Evolutionary conservation across 2,888 invertebrate genomes (phyloP), one percentile per base, ranked within the genome.

Genomic region (Oligia latruncula): DNA sequence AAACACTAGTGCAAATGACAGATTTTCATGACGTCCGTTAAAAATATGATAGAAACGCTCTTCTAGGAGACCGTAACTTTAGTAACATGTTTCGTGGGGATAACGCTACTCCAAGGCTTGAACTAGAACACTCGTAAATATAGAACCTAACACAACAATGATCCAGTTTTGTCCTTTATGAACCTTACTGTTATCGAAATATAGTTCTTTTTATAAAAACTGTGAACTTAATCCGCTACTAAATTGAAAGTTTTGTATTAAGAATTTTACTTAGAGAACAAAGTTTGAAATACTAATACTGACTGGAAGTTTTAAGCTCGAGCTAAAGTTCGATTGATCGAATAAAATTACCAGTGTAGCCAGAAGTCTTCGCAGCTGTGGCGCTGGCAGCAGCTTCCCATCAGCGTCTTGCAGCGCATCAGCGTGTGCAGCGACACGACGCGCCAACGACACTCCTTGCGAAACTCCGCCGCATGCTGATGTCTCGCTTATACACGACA

Each of bases 361-460:
- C 66, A 99, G 97, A 88, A 98, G 97, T 40, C 98, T 97, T 71
- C 99, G 95, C 82, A 98, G 95, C 82, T 97, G 97, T 43, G 98
- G 98, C 94, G 98, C 98, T 91, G 98, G 98, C 74, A 98, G 95
- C 58, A 99, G 97, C 91, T 98, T 98, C 17, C 99, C 99, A 80
- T 98, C 98, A 0, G 98, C 96, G 98, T 99, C 93, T 72, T 97
- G 96, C 77, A 97, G 85, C 43, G 96, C 95, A 89, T 97, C 97
- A 0, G 97, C 96, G 70, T 94, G 95, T 4, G 95, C 94, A 23
- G 96, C 93, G 46, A 93, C 96, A 6, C 98, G 98, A 71, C 98
- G 97, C 23, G 99, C 98, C 74, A 98, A 95, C 72, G 98, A 97
- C 93, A 98, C 98, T 55, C 99, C 97, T 91, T 98, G 98, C n/a